Evolutionary conservation across 1,140 invertebrate species (phyloP), one percentile per base, ranked within the genome.

Genomic region (Leptopilina clavipes): DNA sequence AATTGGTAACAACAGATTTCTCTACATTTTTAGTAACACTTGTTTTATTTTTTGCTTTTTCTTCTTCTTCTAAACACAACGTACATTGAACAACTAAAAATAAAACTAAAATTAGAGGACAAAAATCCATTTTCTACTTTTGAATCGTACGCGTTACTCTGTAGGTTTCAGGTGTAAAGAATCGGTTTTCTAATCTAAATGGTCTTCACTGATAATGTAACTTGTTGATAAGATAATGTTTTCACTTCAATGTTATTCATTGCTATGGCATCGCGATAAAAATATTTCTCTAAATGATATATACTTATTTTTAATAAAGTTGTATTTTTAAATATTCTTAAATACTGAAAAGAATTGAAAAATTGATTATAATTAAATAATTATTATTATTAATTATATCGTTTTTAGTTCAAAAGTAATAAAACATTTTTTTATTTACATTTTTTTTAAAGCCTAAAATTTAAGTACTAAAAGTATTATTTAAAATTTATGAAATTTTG

Each of bases 231-330:
- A 65, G 59, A 65, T 65, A 65, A 25, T 31, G 9, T 65, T 65
- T 65, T 65, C 22, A 31, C 59, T 8, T 37, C 22, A 31, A 65
- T 65, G 22, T 65, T 65, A 65, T 22, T 10, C 6, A 19, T 5
- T 1, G 22, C 17, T 76, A 17, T 48, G 17, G 31, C 59, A 19
- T 31, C 25, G 9, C 25, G 45, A 78, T 76, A 81, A 78, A 77
- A 72, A 19, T 65, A 25, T 22, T 0, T 65, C 14, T 65, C 37
- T 9, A 40, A 8, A 40, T n/a, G n/a, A n/a, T n/a, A n/a, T n/a
- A n/a, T n/a, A n/a, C n/a, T n/a, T n/a, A n/a, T n/a, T n/a, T n/a
- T n/a, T n/a, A n/a, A n/a, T n/a, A n/a, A n/a, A n/a, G n/a, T n/a
- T n/a, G n/a, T n/a, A n/a, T n/a, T n/a, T n/a, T n/a, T n/a, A n/a